phyloP scores from a whole-genome alignment of 2,113 vertebrate species.

The Reinhardtius hippoglossoides region DNA sequence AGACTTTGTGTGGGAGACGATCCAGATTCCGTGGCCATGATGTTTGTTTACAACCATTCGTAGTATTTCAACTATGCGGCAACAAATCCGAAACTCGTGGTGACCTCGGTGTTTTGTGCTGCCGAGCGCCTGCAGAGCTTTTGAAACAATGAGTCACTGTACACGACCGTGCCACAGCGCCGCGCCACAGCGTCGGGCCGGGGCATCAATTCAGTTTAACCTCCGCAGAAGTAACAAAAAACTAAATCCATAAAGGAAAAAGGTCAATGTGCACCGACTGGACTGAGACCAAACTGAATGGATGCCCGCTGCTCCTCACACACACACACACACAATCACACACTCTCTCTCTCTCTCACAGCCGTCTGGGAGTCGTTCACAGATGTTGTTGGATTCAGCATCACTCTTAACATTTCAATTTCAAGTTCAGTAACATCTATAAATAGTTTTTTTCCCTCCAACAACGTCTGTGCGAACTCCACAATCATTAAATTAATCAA shows the following conservation, averaged over 20 bases:
- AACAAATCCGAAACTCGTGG: constrained; percentile 2
- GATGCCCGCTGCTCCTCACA: constrained; percentile 29
- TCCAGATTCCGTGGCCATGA: neutral
- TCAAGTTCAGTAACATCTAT: neutral
- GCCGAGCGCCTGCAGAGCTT: constrained; percentile 24
- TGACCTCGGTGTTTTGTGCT: constrained; percentile 28
- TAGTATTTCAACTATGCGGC: constrained; percentile 23
- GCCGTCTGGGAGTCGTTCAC: constrained; percentile 17
- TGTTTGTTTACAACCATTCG: constrained; percentile 24
- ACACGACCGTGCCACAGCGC: constrained; percentile 31
- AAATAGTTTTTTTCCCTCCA: neutral
- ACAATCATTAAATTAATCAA: constrained; percentile 26
- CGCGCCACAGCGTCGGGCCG: constrained; percentile 4
- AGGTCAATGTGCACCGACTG: neutral
- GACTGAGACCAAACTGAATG: constrained; percentile 31
- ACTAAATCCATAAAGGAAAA: neutral
- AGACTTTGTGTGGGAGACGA: neutral
- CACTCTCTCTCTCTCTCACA: constrained; percentile 7
- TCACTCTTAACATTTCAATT: neutral
- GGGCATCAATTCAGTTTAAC: constrained; percentile 51
- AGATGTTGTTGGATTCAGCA: constrained; percentile 32
- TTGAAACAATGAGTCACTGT: constrained; percentile 57
- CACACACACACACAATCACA: neutral
- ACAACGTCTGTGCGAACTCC: constrained; percentile 43
- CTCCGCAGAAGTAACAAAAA: neutral